phyloP scores from a whole-genome alignment of 1,140 invertebrate genomes.

The Goniozus legneri region DNA sequence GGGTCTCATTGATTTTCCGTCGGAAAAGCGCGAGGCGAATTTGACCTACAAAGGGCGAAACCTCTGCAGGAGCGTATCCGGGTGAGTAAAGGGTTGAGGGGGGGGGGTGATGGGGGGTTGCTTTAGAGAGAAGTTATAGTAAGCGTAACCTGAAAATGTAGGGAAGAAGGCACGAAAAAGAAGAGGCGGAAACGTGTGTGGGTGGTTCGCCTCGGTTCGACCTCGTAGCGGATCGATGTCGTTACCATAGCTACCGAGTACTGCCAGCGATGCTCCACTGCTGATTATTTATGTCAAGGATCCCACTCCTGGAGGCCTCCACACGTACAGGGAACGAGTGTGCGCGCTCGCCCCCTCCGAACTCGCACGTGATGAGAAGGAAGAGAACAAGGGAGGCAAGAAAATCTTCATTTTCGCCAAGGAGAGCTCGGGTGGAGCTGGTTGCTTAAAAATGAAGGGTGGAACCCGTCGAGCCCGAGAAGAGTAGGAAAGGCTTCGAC shows the following conservation, averaged over 20 bases:
- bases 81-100: not conserved
- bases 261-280: slow-evolving; percentile 44
- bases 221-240: slow-evolving; percentile 43
- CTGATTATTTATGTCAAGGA: slow-evolving; percentile 56
- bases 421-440: too few species aligned
- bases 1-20: too few species aligned
- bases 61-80: not conserved
- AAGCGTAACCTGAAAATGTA: slow-evolving; percentile 2
- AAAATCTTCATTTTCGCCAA: too few species aligned
- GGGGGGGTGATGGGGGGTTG: not conserved
- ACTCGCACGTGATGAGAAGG: slow-evolving; percentile 11
- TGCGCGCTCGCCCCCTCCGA: slow-evolving; percentile 11
- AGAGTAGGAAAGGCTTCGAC: slow-evolving; percentile 45
- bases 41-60: not conserved
- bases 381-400: too few species aligned
- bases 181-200: not conserved
- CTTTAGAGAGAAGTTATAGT: not conserved
- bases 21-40: too few species aligned
- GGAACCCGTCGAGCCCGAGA: slow-evolving; percentile 6
- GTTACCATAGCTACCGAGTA: slow-evolving; percentile 43
- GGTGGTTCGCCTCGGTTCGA: slow-evolving; percentile 16
- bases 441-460: not conserved
- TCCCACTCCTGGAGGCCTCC: slow-evolving; percentile 26
- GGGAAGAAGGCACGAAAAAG: slow-evolving; percentile 5
- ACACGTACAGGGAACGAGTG: not conserved